Evolutionary conservation across 2,113 vertebrate species (phyloP).

Genomic region (Stegostoma tigrinum): DNA sequence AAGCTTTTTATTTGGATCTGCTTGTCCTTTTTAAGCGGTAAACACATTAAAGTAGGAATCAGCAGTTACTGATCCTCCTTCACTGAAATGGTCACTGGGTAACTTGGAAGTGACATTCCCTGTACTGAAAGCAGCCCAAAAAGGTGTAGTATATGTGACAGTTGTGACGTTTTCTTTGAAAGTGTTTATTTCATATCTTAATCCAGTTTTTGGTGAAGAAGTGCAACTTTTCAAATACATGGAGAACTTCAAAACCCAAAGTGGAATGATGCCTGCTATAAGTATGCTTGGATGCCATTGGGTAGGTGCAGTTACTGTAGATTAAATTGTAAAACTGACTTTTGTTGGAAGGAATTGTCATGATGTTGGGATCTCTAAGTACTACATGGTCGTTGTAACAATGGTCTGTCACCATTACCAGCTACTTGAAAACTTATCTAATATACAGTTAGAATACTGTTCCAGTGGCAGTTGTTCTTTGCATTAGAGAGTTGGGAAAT

Average conservation of each 20-base stretch:
- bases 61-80: no score
- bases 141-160: background rate
- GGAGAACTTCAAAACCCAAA: background rate
- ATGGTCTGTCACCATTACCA: background rate
- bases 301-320: background rate
- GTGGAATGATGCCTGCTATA: background rate
- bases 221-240: background rate
- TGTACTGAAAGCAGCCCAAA: background rate
- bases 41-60: background rate
- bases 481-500: background rate
- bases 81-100: background rate
- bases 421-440: background rate
- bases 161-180: background rate
- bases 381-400: background rate
- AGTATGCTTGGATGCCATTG: background rate
- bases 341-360: background rate
- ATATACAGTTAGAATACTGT: background rate
- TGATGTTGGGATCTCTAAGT: background rate
- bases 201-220: background rate
- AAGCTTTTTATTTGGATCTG: background rate
- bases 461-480: background rate
- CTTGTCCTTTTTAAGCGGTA: background rate
- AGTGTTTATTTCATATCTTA: background rate
- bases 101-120: background rate
- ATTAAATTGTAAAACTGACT: background rate